Percentiles rank a stretch among this genome's conserved stretches.
These are phyloP conservation scores for Notarius lentiginosus DNA, from an alignment of 2,113 vertebrate genomes.

Conservation along the genomic window DNA sequence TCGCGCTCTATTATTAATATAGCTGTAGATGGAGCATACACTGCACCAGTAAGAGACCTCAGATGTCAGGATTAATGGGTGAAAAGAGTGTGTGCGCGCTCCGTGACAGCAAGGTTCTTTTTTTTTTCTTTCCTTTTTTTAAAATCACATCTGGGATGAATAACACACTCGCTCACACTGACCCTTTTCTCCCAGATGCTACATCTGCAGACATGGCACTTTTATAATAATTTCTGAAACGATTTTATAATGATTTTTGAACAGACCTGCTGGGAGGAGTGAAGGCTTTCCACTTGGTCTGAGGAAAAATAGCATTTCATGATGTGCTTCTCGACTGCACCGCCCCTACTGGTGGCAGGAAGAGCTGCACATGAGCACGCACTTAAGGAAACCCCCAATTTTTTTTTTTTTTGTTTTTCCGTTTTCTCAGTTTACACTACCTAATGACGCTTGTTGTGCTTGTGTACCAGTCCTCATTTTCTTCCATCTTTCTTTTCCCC, in stretches of 20 bases:
- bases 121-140: neutral
- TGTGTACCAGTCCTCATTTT: neutral
- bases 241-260: slow-evolving; percentile 20
- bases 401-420: slow-evolving; percentile 1
- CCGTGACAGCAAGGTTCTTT: neutral
- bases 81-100: slow-evolving; percentile 21
- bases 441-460: neutral
- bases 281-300: neutral
- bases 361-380: slow-evolving; percentile 61
- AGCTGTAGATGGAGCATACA: slow-evolving; percentile 46
- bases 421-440: slow-evolving; percentile 40
- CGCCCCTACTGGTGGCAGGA: slow-evolving; percentile 60
- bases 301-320: neutral
- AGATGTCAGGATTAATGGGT: slow-evolving; percentile 51
- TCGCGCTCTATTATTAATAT: slow-evolving; percentile 45
- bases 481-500: neutral
- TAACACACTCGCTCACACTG: slow-evolving; percentile 29
- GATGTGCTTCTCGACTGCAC: slow-evolving; percentile 17
- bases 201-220: neutral
- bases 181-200: slow-evolving; percentile 10
- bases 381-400: slow-evolving; percentile 43
- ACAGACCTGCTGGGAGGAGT: neutral
- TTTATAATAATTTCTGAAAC: slow-evolving; percentile 8
- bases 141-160: slow-evolving; percentile 48
- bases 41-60: slow-evolving; percentile 30